phyloP scores from a whole-genome alignment of 2,113 vertebrate genomes.

The Indri indri region DNA sequence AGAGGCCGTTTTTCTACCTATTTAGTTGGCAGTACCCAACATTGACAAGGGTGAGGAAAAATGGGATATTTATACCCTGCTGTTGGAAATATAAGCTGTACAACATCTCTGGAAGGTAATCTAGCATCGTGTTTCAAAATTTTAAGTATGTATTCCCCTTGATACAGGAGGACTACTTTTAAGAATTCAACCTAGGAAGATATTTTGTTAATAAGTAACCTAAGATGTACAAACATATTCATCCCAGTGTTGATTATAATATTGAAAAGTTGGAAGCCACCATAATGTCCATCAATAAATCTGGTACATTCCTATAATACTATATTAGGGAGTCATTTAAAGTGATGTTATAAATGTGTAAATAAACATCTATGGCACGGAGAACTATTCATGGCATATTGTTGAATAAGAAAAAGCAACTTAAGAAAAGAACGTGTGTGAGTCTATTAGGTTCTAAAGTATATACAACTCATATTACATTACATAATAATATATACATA shows the following conservation, averaged over 20 bases:
- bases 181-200: slow-evolving; percentile 7
- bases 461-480: not conserved
- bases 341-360: not conserved
- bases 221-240: not conserved
- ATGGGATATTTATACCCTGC: not conserved
- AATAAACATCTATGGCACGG: not conserved
- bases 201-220: not conserved
- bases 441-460: not conserved
- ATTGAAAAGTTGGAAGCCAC: not conserved
- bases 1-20: not conserved
- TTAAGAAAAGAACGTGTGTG: not conserved
- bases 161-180: not conserved
- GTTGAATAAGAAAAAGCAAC: slow-evolving; percentile 7
- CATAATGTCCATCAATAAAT: not conserved
- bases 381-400: not conserved
- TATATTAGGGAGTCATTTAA: not conserved
- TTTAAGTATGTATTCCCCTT: not conserved
- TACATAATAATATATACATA: not conserved
- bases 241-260: not conserved
- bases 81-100: not conserved
- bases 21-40: not conserved
- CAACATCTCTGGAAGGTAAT: not conserved
- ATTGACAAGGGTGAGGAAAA: not conserved
- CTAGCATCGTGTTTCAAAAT: not conserved
- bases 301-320: not conserved